Conservation (phyloP, 2,888 invertebrate genomes). For the Hymenopus coronatus region DNA sequence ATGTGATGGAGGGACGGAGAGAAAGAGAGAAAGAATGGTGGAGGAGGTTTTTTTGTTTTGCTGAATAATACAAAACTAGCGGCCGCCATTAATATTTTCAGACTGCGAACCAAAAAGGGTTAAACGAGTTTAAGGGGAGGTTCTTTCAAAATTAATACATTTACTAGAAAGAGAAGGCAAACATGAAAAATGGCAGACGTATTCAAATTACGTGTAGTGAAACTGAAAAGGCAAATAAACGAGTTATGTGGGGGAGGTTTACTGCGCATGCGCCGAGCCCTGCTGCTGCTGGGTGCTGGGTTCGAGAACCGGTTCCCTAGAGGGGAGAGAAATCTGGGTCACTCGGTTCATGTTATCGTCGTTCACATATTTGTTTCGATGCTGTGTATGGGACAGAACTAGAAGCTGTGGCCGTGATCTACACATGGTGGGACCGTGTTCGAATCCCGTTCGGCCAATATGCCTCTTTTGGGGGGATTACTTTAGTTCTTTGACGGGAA, state of each 20-base stretch:
- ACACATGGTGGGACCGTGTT: too few species aligned
- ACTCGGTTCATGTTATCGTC: too few species aligned
- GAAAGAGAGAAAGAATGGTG: neutral
- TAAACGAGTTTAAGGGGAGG: conserved; percentile 16
- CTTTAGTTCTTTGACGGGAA: too few species aligned
- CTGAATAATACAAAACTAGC: conserved; percentile 12
- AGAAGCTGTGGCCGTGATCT: too few species aligned
- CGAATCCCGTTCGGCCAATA: too few species aligned
- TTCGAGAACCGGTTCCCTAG: neutral
- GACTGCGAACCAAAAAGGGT: neutral
- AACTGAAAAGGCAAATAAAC: conserved; percentile 21
- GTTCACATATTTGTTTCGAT: too few species aligned
- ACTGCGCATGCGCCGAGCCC: neutral
- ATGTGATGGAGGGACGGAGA: neutral
- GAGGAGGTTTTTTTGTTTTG: conserved; percentile 10
- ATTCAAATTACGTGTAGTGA: conserved; percentile 20
- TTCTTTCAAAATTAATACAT: conserved; percentile 23
- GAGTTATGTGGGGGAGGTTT: neutral
- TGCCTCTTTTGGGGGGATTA: too few species aligned
- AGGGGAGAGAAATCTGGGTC: too few species aligned
- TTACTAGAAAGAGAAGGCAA: conserved; percentile 7
- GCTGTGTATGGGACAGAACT: too few species aligned
- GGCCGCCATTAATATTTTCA: conserved; percentile 9
- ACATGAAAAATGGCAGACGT: conserved; percentile 22
- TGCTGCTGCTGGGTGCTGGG: neutral